Evolutionary conservation across 1,140 invertebrate genomes (phyloP).

Genomic region (Drosophila lacertosa): DNA sequence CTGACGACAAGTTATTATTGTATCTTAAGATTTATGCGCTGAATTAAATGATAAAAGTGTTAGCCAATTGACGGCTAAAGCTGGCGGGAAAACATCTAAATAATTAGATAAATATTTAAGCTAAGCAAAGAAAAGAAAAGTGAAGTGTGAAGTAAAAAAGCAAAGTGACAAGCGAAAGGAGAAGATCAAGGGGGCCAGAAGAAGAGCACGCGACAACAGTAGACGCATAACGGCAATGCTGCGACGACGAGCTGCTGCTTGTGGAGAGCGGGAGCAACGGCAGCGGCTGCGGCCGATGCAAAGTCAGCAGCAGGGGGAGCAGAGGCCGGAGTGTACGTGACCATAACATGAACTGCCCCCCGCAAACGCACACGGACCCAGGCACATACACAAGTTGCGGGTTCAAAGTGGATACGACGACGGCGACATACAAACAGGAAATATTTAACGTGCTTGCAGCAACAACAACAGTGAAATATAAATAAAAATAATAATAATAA

Average conservation of each 20-base stretch:
- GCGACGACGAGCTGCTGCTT: slow-evolving; percentile 16
- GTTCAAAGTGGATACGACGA: slow-evolving; percentile 54
- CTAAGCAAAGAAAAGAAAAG: slow-evolving; percentile 50
- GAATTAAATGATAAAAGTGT: slow-evolving; percentile 57
- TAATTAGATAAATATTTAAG: slow-evolving; percentile 80
- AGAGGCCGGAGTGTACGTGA: slow-evolving; percentile 57
- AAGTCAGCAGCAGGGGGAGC: slow-evolving; percentile 2
- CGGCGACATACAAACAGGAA: slow-evolving; percentile 73
- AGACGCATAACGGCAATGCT: slow-evolving; percentile 48
- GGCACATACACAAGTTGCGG: slow-evolving; percentile 58
- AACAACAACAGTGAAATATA: slow-evolving; percentile 65
- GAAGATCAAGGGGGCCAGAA: slow-evolving; percentile 3
- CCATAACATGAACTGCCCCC: slow-evolving; percentile 75
- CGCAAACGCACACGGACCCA: slow-evolving; percentile 17
- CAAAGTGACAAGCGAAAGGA: slow-evolving; percentile 34
- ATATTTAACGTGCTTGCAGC: slow-evolving; percentile 80
- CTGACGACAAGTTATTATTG: slow-evolving; percentile 12
- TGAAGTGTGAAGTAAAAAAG: slow-evolving; percentile 42
- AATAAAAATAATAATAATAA: slow-evolving; percentile 82
- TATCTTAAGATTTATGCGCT: slow-evolving; percentile 49
- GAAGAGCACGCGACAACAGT: slow-evolving; percentile 38
- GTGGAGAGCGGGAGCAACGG: slow-evolving; percentile 22
- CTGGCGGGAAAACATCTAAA: slow-evolving; percentile 61
- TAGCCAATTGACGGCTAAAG: slow-evolving; percentile 17
- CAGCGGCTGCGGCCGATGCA: neutral